Conservation (phyloP, 2,888 invertebrate species). For the Pseudolycoriella hygida region DNA sequence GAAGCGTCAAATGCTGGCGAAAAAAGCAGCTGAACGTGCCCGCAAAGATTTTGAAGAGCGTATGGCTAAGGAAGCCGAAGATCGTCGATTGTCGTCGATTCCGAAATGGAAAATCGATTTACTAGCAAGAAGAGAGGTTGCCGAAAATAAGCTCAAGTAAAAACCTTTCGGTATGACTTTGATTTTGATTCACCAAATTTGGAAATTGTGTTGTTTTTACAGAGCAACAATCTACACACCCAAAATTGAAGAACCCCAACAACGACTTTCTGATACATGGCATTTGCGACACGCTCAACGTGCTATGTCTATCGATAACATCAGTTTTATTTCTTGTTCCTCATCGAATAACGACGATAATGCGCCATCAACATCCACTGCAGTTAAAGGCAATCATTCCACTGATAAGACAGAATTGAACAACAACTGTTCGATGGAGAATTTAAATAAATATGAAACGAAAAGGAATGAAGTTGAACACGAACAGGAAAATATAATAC, state of each 20-base stretch:
- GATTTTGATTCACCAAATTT: neutral
- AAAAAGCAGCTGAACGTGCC: slow-evolving; percentile 85
- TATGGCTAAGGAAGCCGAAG: slow-evolving; percentile 66
- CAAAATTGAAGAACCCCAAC: slow-evolving; percentile 40
- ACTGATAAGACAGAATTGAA: slow-evolving; percentile 27
- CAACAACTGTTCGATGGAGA: slow-evolving; percentile 14
- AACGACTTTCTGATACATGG: slow-evolving; percentile 28
- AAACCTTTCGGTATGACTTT: slow-evolving; percentile 12
- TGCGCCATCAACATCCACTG: slow-evolving; percentile 19
- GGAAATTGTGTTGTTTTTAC: neutral
- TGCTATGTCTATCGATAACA: slow-evolving; percentile 46
- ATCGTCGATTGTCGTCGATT: slow-evolving; percentile 66
- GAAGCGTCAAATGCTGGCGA: slow-evolving; percentile 90
- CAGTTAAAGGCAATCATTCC: slow-evolving; percentile 16
- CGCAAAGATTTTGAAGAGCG: slow-evolving; percentile 79
- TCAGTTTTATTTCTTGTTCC: slow-evolving; percentile 28
- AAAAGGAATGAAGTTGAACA: slow-evolving; percentile 30
- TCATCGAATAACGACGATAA: slow-evolving; percentile 21
- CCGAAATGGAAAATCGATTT: slow-evolving; percentile 91
- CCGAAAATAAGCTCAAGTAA: slow-evolving; percentile 59
- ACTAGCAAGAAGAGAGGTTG: slow-evolving; percentile 61
- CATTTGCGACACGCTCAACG: slow-evolving; percentile 28
- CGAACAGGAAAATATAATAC: slow-evolving; percentile 56
- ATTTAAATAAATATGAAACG: slow-evolving; percentile 11
- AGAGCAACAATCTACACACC: slow-evolving; percentile 55